phyloP scores from a whole-genome alignment of 2,888 invertebrate genomes.

The Pimpla rufipes region DNA sequence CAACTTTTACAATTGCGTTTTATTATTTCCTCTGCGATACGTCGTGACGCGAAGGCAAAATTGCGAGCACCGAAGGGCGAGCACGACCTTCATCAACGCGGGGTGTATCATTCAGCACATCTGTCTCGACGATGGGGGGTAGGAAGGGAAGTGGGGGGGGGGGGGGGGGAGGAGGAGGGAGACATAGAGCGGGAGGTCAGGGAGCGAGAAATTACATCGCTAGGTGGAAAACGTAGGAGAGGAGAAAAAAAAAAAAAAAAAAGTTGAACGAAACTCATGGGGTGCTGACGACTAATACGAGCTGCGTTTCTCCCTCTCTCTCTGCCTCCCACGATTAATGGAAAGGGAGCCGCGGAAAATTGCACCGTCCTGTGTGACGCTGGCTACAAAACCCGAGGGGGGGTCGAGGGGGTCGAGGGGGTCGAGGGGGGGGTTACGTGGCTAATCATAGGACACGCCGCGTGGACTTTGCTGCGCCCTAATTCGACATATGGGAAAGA shows the following conservation, averaged over 20 bases:
- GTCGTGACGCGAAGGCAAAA: slow-evolving; percentile 20
- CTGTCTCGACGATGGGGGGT: slow-evolving; percentile 43
- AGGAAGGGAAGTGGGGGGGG: neutral
- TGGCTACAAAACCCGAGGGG: slow-evolving; percentile 24
- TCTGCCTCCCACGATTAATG: slow-evolving; percentile 1
- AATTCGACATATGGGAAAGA: slow-evolving; percentile 50
- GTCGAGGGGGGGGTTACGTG: slow-evolving; percentile 35
- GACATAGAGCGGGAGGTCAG: slow-evolving; percentile 13
- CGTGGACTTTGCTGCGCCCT: slow-evolving; percentile 43
- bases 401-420: slow-evolving; percentile 15
- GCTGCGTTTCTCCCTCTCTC: too few species aligned
- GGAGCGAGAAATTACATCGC: slow-evolving; percentile 59
- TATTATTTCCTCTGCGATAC: slow-evolving; percentile 5
- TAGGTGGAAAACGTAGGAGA: slow-evolving; percentile 56
- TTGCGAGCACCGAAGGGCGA: slow-evolving; percentile 56
- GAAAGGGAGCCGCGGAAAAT: slow-evolving; percentile 51
- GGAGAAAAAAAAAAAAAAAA: slow-evolving; percentile 65
- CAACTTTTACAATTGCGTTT: slow-evolving; percentile 27
- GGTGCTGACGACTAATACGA: slow-evolving; percentile 37
- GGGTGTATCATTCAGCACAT: slow-evolving; percentile 50
- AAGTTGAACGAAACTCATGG: slow-evolving; percentile 63
- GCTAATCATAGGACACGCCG: slow-evolving; percentile 65
- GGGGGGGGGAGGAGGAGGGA: neutral
- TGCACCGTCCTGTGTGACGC: slow-evolving; percentile 24
- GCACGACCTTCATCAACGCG: slow-evolving; percentile 58